Base-by-base conservation (phyloP, 2,113 vertebrate species). In the Amphiprion percula region DNA sequence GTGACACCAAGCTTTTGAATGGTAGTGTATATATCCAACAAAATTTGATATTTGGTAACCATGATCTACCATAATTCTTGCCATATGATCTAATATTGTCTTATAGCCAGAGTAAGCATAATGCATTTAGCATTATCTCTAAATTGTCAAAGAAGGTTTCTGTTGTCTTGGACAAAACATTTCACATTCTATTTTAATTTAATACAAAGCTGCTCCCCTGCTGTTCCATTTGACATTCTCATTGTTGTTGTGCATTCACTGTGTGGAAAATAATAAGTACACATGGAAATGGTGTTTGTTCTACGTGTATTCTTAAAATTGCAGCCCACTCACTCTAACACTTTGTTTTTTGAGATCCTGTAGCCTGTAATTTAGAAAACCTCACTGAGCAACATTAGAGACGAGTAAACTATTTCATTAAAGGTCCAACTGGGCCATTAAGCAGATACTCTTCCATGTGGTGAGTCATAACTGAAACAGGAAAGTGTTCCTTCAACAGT, bases 331-430 rank as follows among this genome's bases (percentile, higher is more conserved):
- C 61, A 67, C 33, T 30, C 61, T 19, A 60, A 46, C 71, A 61
- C 61, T 80, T 55, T 39, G 46, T 44, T 1, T 39, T 69, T 23
- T 80, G 74, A 75, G 26, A 30, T 58, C 11, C n/a, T 5, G 33
- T n/a, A 54, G 75, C 54, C 67, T 87, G 67, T 83, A 83, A 85
- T 85, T 85, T 73, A 61, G 67, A 73, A 54, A 76, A 46, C 76
- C 11, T 68, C 47, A 28, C 50, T 41, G 44, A 63, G 68, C 53
- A 44, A 69, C 21, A 69, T 80, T 55, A 73, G 44, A 58, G 23
- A 50, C 23, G 50, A 75, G 47, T 26, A 62, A 86, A 79, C 46
- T 12, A 67, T 67, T 50, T 46, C 12, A 46, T 74, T 77, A 58
- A 59, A 80, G 21, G 23, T 69, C 44, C 50, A 71, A 47, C 46